Evolutionary conservation across 1,140 invertebrate genomes (phyloP).

Genomic region (Grapholita molesta): DNA sequence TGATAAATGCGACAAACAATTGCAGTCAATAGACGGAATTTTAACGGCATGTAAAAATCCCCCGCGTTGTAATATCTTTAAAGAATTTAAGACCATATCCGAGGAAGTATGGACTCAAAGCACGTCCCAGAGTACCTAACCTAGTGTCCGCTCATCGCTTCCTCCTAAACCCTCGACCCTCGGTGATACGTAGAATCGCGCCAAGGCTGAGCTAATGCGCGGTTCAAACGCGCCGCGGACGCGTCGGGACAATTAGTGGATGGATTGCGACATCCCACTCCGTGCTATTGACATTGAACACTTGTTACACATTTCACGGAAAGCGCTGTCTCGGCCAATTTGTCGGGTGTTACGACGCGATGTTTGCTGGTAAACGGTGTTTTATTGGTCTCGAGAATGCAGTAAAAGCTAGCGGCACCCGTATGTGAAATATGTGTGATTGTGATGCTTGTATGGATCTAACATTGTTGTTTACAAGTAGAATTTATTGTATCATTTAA

Average conservation of each 20-base stretch:
- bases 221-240: slow-evolving; percentile 59
- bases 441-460: neutral
- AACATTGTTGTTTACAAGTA: neutral
- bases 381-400: neutral
- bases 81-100: too few species aligned
- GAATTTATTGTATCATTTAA: neutral
- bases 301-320: slow-evolving; percentile 68
- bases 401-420: neutral
- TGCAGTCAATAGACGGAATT: too few species aligned
- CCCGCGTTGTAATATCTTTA: too few species aligned
- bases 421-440: neutral
- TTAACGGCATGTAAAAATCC: too few species aligned
- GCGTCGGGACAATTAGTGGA: slow-evolving; percentile 65
- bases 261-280: slow-evolving; percentile 55
- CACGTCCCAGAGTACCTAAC: neutral
- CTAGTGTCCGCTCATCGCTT: slow-evolving; percentile 33
- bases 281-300: slow-evolving; percentile 70
- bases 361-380: slow-evolving; percentile 5
- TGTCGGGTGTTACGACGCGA: slow-evolving; percentile 1
- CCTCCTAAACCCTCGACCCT: slow-evolving; percentile 28
- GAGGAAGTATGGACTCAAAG: too few species aligned
- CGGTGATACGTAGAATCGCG: slow-evolving; percentile 54
- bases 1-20: too few species aligned
- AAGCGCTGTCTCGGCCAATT: slow-evolving; percentile 39
- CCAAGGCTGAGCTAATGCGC: slow-evolving; percentile 54